Base-by-base conservation (phyloP, 2,113 vertebrate genomes). In the Carassius gibelio region DNA sequence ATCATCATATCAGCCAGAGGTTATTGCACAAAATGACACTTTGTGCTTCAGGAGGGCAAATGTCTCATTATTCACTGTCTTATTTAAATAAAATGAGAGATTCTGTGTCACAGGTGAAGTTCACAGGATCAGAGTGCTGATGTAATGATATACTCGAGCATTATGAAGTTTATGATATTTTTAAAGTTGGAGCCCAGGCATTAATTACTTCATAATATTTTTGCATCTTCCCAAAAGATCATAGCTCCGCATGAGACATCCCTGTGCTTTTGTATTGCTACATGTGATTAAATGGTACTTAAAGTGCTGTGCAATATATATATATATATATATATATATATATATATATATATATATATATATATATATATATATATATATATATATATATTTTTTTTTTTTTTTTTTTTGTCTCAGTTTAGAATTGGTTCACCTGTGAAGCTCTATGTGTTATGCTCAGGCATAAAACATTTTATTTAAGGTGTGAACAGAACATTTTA, bases 1-100 rank as follows among this genome's bases (percentile, higher is more conserved):
- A 86, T 88, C 87, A 88, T 74, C 80, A 85, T 68, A 86, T 81
- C 34, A 83, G 55, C 45, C 81, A 59, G 80, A 88, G 80, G 64
- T 76, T 42, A 88, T 68, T 82, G 48, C 61, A 55, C 21, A 4
- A 86, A 69, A 83, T 83, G 21, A 59, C 81, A 57, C 81, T 15
- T 71, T n/a, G 19, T 38, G 34, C 42, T 57, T 82, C 5, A 83
- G 21, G 50, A 59, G 52, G 48, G 68, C 81, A 72, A 71, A 59
- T 72, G 81, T 83, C 68, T 83, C 21, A 72, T 68, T 68, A 52
- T 83, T 72, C 19, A 34, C 19, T 59, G 17, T 69, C 62, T 52
- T 66, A 81, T 66, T 81, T 69, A 11, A 81, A 69, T 64, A 30
- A 26, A 66, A 48, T 66, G 8, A 30, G 79, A 34, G n/a, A 64